Base-by-base conservation (phyloP, 2,888 invertebrate genomes). In the Cepaea hortensis region DNA sequence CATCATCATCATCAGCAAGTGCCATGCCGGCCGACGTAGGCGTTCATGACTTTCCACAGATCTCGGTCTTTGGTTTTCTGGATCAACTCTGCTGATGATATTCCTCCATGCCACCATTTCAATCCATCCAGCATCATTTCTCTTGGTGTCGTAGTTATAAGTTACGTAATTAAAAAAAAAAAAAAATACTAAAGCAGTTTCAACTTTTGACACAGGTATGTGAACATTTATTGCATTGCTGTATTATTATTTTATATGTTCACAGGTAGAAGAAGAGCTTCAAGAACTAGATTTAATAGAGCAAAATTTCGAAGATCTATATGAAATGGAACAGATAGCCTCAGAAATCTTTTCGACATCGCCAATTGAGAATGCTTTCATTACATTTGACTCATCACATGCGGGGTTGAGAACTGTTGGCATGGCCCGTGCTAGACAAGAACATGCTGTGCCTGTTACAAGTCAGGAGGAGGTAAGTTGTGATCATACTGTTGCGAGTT, bases 281-380 rank as follows among this genome's bases (percentile, higher is more conserved):
- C 90, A 91, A 90, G 93, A 93, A 85, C 93, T 93, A 77, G 92
- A 91, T 18, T 93, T 93, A 88, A 92, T 93, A 75, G 93, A 93
- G 85, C 92, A 91, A 9, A 92, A 92, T 90, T 93, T 92, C 90
- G 92, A 92, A 85, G 92, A 93, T 87, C 91, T 93, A 91, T 89
- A 92, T 86, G 90, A 90, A 35, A 92, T 93, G 87, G 93, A 93
- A 86, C 92, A 93, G 73, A 90, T 87, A 62, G 87, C 84, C 50
- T 73, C 84, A 48, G 87, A 87, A 84, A 87, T 87, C n/a, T 61
- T 87, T 55, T 87, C 87, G 13, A 79, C 70, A n/a, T 87, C 87
- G 20, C 87, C 87, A 48, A 20, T 87, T 68, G 87, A 87, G 72
- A 83, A 87, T 87, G 79, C 62, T 50, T 87, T 79, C 48, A 87